Percentiles rank a stretch among this genome's conserved stretches.
phyloP scores from a whole-genome alignment of 2,113 vertebrate genomes.

The Pionites leucogaster region DNA sequence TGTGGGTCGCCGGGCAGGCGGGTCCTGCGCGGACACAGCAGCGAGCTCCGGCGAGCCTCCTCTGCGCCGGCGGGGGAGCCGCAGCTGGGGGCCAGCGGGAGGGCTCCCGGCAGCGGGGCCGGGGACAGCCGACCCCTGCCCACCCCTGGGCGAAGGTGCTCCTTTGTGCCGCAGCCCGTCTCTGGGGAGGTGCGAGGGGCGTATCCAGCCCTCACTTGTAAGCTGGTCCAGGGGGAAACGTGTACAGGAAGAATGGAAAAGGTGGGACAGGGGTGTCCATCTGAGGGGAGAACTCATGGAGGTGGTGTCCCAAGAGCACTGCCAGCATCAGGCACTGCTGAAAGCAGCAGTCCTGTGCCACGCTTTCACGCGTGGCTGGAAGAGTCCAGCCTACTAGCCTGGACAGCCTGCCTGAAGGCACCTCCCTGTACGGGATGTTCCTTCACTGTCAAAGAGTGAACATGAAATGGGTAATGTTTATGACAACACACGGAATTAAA shows the following conservation, averaged over 20 bases:
- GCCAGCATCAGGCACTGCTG: neutral
- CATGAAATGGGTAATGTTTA: accelerated
- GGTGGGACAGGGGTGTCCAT: accelerated
- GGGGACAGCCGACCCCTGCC: neutral
- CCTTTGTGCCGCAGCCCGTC: neutral
- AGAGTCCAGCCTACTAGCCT: no score
- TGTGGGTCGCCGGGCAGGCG: neutral
- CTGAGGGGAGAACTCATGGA: neutral
- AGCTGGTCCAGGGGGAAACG: neutral
- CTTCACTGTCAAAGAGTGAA: accelerated
- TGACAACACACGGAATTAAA: neutral
- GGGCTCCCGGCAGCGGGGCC: neutral
- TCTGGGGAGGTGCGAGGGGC: neutral
- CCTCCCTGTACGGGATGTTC: accelerated
- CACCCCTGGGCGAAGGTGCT: neutral
- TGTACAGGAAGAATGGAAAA: neutral
- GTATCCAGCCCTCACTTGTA: neutral
- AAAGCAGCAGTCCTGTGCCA: neutral
- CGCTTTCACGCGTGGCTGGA: neutral
- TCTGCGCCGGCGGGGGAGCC: neutral
- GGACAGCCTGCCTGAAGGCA: neutral
- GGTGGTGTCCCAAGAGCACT: accelerated
- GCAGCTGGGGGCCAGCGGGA: no score
- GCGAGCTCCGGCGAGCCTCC: neutral
- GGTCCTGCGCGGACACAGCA: neutral